Evolutionary conservation across 2,888 invertebrate species (phyloP), one percentile per base, ranked within the genome.

Genomic region (Aspidapion aeneum): DNA sequence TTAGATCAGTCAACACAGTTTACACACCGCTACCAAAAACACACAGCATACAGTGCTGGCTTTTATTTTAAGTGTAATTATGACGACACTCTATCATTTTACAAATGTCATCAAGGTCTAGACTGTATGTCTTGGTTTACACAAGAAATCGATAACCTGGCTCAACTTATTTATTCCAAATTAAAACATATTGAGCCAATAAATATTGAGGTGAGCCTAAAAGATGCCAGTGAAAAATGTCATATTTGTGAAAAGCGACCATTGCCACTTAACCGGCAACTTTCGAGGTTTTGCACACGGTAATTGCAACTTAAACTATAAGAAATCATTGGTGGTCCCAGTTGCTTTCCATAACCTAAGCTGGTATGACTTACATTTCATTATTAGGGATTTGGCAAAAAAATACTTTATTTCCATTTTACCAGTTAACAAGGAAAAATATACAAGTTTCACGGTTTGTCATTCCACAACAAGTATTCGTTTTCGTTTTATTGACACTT

Each of bases 231-330:
- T 35, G 35, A 35, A 12, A 35, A 12, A 35, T 35, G 35, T 35
- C 35, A 35, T 35, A 35, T 35, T 35, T 73, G 73, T 58, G 62
- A 63, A 19, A 58, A 66, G 48, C n/a, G 18, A 76, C 65, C 75
- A 77, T 63, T 60, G 64, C 60, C 75, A 75, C 63, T 61, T 74
- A 9, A 73, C 71, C 18, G 74, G 73, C 48, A 65, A 64, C 22
- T 74, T 66, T 63, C 58, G 73, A 48, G 73, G 72, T 17, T 66
- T 68, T 7, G 71, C 73, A 5, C 74, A 74, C 35, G 12, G 12
- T 12, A 3, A 12, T 7, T 35, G 35, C 12, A 35, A 35, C 12
- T 35, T 35, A 35, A 35, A 35, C 12, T 35, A 35, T 35, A 35
- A 35, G 12, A 35, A 35, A 3, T 35, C 35, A 12, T 35, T 35